Percentiles rank a stretch among this genome's conserved stretches.
Evolutionary conservation across 64 coral and sea anemone genomes (phyloP).

Genomic region (Actinia equina): DNA sequence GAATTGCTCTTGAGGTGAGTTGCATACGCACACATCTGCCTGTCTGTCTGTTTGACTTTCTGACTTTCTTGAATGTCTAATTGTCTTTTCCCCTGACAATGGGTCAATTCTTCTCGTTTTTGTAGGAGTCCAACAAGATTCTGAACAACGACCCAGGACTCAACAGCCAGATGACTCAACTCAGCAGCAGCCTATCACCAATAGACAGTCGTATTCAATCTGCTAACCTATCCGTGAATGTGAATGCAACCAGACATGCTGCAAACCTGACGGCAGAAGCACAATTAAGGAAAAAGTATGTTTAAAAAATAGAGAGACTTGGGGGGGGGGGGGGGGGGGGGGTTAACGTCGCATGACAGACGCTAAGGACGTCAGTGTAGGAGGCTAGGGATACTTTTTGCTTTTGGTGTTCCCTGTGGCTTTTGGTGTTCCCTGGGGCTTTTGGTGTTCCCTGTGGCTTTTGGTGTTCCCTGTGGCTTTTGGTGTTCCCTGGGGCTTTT

Average conservation of each 20-base stretch:
- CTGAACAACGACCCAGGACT: neutral
- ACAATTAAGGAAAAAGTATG: conserved; percentile 28
- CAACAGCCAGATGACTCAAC: neutral
- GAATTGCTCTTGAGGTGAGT: neutral
- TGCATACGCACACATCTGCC: neutral
- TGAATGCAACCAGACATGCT: conserved; percentile 51
- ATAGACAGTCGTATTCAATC: neutral
- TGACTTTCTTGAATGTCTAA: too few relatives aligned
- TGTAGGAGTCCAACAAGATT: conserved; percentile 19
- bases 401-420: too few relatives aligned
- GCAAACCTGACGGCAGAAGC: conserved; percentile 51
- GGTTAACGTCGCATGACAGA: too few relatives aligned
- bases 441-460: too few relatives aligned
- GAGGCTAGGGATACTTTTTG: too few relatives aligned
- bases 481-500: too few relatives aligned
- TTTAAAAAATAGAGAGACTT: neutral
- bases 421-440: too few relatives aligned
- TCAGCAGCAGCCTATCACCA: neutral
- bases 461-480: too few relatives aligned
- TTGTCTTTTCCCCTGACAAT: too few relatives aligned
- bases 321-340: too few relatives aligned
- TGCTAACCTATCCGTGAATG: conserved; percentile 40
- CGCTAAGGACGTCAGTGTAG: too few relatives aligned
- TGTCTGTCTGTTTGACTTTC: neutral
- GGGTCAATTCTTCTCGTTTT: neutral